Conservation (phyloP, 2,888 invertebrate species). For the Microctonus brassicae region DNA sequence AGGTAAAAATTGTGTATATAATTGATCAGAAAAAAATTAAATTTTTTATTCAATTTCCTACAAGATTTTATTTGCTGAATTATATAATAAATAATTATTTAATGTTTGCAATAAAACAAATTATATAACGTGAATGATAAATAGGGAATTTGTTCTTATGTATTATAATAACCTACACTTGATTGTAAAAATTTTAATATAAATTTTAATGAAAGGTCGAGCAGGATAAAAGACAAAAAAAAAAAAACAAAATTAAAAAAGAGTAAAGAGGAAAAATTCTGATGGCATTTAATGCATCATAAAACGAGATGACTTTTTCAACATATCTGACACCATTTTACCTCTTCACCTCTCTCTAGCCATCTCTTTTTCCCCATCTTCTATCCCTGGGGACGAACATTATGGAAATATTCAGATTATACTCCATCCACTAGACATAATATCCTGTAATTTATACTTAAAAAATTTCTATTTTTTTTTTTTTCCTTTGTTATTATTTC, state of each 20-base stretch:
- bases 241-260: slow-evolving; percentile 35
- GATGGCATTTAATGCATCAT: slow-evolving; percentile 39
- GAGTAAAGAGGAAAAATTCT: slow-evolving; percentile 36
- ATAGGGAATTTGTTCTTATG: neutral
- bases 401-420: slow-evolving; percentile 30
- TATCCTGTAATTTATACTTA: slow-evolving; percentile 35
- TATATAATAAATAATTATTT: neutral
- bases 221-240: slow-evolving; percentile 35
- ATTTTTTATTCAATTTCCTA: neutral
- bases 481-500: neutral
- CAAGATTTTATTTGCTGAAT: neutral
- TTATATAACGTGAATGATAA: neutral
- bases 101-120: neutral
- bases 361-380: neutral
- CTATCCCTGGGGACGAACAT: slow-evolving; percentile 2
- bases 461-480: slow-evolving; percentile 32
- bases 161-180: too few relatives aligned
- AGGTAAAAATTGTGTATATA: neutral
- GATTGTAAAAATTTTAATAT: neutral
- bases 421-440: slow-evolving; percentile 21
- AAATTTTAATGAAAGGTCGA: slow-evolving; percentile 34
- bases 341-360: neutral
- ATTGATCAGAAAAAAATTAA: too few relatives aligned
- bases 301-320: slow-evolving; percentile 40
- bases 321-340: slow-evolving; percentile 38